Evolutionary conservation across 2,797 vertebrate genomes (phyloP).

Genomic region (Aeoliscus strigatus): DNA sequence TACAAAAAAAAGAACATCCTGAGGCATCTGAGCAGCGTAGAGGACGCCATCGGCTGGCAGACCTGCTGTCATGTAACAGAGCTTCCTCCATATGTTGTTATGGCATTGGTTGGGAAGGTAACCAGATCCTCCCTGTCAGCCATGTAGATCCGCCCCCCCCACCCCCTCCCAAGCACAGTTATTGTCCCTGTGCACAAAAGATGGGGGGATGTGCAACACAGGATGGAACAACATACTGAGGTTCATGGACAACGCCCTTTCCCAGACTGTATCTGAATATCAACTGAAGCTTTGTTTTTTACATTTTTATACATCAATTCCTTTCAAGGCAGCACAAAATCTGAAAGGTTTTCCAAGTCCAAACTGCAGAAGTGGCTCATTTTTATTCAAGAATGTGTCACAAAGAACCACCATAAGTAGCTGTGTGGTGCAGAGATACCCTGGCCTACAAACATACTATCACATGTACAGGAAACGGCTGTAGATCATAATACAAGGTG

Average conservation of each 20-base stretch:
- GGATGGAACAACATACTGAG: slow-evolving; percentile 53
- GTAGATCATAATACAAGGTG: too few relatives aligned
- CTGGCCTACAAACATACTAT: too few relatives aligned
- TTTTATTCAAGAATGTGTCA: too few relatives aligned
- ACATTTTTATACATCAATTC: too few relatives aligned
- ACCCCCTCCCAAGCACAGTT: slow-evolving; percentile 43
- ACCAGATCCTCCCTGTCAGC: slow-evolving; percentile 45
- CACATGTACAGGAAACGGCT: too few relatives aligned
- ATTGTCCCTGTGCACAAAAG: slow-evolving; percentile 71
- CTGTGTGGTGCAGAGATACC: too few relatives aligned
- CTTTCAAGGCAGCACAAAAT: too few relatives aligned
- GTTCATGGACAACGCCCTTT: slow-evolving; percentile 70
- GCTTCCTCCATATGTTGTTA: slow-evolving; percentile 50
- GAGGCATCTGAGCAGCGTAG: slow-evolving; percentile 10
- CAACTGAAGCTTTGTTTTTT: slow-evolving; percentile 33
- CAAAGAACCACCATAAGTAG: too few relatives aligned
- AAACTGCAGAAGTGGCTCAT: too few relatives aligned
- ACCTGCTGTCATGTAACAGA: slow-evolving; percentile 50
- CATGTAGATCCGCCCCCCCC: slow-evolving; percentile 19
- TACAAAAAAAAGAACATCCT: slow-evolving; percentile 7
- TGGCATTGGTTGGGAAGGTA: slow-evolving; percentile 61
- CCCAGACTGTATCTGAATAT: slow-evolving; percentile 49
- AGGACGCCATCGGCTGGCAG: slow-evolving; percentile 23
- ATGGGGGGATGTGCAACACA: slow-evolving; percentile 57
- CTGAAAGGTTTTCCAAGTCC: too few relatives aligned